Evolutionary conservation across 2,888 invertebrate genomes (phyloP), one percentile per base, ranked within the genome.

Genomic region (Tholera decimalis): DNA sequence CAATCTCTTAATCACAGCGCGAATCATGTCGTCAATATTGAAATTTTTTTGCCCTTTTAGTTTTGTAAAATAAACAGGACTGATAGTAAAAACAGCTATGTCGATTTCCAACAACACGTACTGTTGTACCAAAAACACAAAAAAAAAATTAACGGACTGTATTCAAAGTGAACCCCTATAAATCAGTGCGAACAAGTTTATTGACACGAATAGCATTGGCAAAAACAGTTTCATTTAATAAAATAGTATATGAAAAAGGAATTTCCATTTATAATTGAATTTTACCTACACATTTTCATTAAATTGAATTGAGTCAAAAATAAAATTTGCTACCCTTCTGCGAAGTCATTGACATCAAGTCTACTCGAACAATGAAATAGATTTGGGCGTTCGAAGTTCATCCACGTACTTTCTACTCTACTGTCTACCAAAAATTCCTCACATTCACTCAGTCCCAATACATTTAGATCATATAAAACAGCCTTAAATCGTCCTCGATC

Each of bases 261-360:
- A 59, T 53, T 51, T 56, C 56, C 35, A 59, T 49, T 75, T 49
- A 39, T 24, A 59, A 74, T 33, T 61, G 37, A 65, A 77, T 64
- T 55, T 37, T 18, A 63, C 41, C 50, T 59, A 61, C 64, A 56
- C 41, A 39, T 7, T 67, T 69, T 62, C 35, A 77, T 59, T 62
- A 62, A 61, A 69, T 73, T 62, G 44, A n/a, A 69, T 35, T 58
- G 55, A 51, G 33, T 24, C 55, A 51, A 64, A 68, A 77, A 73
- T 69, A 56, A 56, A 64, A 47, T 57, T 43, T 44, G n/a, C 44
- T 8, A 59, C 49, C 44, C 46, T 47, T 46, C 49, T 49, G 13
- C 28, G 15, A 30, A 49, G 76, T 73, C 73, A 62, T 51, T 77
- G 77, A 69, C 77, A 53, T 73, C 55, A 41, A 44, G 55, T 46